Conservation (phyloP, 64 coral and sea anemone species). For the Platygyra sinensis region DNA sequence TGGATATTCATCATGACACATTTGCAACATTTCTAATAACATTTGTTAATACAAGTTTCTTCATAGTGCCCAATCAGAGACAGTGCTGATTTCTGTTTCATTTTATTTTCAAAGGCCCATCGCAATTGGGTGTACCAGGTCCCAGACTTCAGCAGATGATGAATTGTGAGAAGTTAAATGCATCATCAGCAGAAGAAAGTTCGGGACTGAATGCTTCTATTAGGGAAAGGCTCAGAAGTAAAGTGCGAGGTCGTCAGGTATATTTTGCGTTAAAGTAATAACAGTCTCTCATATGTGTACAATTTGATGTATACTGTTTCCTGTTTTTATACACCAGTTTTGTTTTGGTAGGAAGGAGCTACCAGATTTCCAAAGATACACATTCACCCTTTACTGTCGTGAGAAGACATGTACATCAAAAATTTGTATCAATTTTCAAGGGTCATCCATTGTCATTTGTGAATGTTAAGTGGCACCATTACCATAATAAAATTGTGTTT, state of each 20-base stretch:
- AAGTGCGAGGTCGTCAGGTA: conserved; percentile 95
- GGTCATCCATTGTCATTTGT: not conserved
- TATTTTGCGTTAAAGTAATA: not conserved
- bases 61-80: no score
- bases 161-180: conserved; percentile 45
- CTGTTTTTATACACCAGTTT: no score
- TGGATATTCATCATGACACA: no score
- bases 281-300: not conserved
- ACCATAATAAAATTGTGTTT: no score
- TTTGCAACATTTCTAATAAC: no score
- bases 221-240: conserved; percentile 88
- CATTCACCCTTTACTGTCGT: no score
- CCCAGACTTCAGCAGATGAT: conserved; percentile 44
- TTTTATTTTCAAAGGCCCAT: not conserved
- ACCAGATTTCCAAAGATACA: no score
- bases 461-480: no score
- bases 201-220: conserved; percentile 94
- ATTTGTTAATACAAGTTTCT: no score
- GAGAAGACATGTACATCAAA: no score
- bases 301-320: no score
- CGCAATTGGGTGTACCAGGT: conserved; percentile 29
- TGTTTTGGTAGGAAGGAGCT: no score
- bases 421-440: not conserved
- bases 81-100: not conserved
- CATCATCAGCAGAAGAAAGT: conserved; percentile 61